These are phyloP conservation scores for Acrobasis suavella DNA, from an alignment of 2,888 invertebrate species.

Conservation along the genomic window DNA sequence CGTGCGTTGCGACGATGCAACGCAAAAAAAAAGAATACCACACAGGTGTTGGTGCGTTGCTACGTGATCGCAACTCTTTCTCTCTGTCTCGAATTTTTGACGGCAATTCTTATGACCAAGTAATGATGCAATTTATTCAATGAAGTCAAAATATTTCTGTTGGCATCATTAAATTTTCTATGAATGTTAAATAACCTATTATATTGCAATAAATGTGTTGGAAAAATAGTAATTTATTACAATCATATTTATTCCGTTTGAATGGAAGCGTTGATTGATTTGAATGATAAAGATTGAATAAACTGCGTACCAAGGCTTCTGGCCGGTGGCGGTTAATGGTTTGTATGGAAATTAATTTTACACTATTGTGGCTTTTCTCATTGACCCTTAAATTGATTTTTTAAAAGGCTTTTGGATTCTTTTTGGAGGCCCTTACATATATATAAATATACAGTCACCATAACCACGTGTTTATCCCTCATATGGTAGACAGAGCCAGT, in stretches of 20 bases:
- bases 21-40: too few relatives aligned
- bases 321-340: not conserved
- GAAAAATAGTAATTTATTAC: conserved; percentile 1
- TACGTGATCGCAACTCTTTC: too few relatives aligned
- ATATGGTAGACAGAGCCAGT: too few relatives aligned
- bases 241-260: not conserved
- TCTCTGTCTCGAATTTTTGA: too few relatives aligned
- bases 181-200: not conserved
- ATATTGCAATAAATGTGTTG: not conserved
- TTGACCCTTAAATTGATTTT: not conserved
- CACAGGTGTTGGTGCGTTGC: too few relatives aligned
- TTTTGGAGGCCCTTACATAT: not conserved
- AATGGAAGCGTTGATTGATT: conserved; percentile 8
- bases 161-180: not conserved
- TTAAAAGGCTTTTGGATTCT: not conserved
- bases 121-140: not conserved
- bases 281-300: conserved; percentile 13
- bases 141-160: not conserved
- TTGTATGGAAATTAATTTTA: conserved; percentile 1
- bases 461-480: too few relatives aligned
- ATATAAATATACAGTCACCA: not conserved
- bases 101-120: too few relatives aligned
- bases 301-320: not conserved
- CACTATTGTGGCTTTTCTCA: not conserved
- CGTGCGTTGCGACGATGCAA: too few relatives aligned